Percentiles rank a stretch among this genome's conserved stretches.
These are phyloP conservation scores for Podocnemis expansa DNA, from an alignment of 2,113 vertebrate genomes.

Conservation along the genomic window DNA sequence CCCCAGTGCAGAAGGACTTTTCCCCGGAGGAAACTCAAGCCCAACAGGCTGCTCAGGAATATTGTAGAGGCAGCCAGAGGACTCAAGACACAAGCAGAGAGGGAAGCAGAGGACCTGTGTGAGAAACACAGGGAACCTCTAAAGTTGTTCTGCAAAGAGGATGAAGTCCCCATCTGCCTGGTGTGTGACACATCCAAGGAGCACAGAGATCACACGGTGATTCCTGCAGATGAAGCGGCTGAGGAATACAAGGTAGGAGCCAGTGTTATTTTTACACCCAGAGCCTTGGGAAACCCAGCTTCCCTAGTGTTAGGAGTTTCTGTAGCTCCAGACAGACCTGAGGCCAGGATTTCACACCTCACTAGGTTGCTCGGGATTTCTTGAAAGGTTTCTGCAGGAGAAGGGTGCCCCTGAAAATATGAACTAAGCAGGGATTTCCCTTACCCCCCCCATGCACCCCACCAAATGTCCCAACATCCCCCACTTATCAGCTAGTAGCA, in stretches of 20 bases:
- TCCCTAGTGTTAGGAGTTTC: neutral
- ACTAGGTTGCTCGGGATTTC: too few species aligned
- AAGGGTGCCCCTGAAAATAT: too few species aligned
- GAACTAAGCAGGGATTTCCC: too few species aligned
- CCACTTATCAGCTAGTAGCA: too few species aligned
- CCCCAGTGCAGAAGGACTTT: constrained; percentile 70
- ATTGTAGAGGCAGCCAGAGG: neutral
- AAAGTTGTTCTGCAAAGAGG: constrained; percentile 46
- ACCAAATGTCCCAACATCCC: too few species aligned
- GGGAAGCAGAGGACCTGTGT: neutral
- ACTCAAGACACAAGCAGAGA: neutral
- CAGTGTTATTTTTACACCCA: neutral
- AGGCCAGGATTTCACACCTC: too few species aligned
- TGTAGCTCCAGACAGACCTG: too few species aligned
- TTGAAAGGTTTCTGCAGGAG: too few species aligned
- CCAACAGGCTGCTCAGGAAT: neutral
- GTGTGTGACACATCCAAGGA: constrained; percentile 58
- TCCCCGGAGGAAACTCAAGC: neutral
- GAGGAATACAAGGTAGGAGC: constrained; percentile 59
- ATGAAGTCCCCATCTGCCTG: constrained; percentile 55
- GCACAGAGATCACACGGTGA: constrained; percentile 53
- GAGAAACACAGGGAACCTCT: neutral
- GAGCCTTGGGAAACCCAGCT: neutral
- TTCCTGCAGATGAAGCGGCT: constrained; percentile 59
- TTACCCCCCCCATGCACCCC: too few species aligned